Percentiles rank a stretch among this genome's conserved stretches.
These are phyloP conservation scores for Hemiprocne comata DNA, from an alignment of 2,113 vertebrate species.

Conservation along the genomic window DNA sequence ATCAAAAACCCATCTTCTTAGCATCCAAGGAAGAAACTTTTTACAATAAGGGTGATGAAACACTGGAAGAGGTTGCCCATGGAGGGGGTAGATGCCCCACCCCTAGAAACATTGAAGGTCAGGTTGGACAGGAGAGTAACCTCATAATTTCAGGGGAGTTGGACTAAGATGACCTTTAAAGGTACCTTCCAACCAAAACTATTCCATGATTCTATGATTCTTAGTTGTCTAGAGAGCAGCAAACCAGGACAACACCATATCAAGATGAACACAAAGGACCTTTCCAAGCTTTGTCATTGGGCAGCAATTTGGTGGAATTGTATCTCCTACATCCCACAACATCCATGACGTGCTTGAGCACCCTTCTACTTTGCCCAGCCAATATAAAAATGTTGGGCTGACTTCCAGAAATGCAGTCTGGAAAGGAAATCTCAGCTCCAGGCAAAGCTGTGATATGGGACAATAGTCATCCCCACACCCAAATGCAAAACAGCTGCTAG, in stretches of 20 bases:
- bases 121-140: fast-evolving
- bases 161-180: background rate
- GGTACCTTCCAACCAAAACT: background rate
- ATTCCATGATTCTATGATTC: background rate
- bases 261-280: background rate
- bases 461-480: background rate
- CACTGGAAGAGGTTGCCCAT: fast-evolving
- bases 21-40: background rate
- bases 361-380: background rate
- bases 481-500: background rate
- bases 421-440: background rate
- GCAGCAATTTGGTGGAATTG: background rate
- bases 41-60: background rate
- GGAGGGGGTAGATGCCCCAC: background rate
- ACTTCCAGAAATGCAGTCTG: background rate
- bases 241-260: fast-evolving
- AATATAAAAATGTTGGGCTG: background rate
- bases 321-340: background rate
- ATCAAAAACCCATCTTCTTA: background rate
- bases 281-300: background rate
- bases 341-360: fast-evolving
- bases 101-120: background rate
- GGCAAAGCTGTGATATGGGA: background rate
- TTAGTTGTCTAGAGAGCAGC: background rate
- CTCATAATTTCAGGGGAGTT: fast-evolving